Base-by-base conservation (phyloP, 1,140 invertebrate species). In the Papilio glaucus region DNA sequence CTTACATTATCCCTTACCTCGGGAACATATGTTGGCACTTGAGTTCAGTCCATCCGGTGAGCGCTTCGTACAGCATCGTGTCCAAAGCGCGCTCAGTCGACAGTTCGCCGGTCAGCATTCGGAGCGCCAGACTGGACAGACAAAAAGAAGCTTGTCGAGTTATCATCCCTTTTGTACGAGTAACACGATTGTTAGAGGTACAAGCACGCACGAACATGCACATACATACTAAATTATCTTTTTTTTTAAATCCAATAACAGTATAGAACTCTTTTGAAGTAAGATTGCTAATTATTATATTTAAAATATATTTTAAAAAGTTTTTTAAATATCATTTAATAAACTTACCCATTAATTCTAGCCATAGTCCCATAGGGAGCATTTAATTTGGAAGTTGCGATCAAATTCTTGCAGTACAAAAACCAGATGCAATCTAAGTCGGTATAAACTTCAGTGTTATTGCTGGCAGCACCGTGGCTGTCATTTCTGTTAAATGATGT, bases 401-500 rank as follows among this genome's bases (percentile, higher is more conserved):
- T 94, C 37, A 95, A 83, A 87, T 95, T 95, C 63, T 91, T 88
- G 79, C 95, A 95, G 85, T 95, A 95, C 70, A 95, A 79, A 39
- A 94, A 90, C 95, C 95, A 95, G 2, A 95, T 90, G 74, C 95
- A 95, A 76, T 95, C 95, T 74, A 95, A 80, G 45, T 93, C 90
- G 0, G 90, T 91, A 65, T 86, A 90, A 42, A 72, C 33, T 10
- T 39, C 53, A 21, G 33, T 79, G 29, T 41, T 84, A 69, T 82
- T 60, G 60, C 26, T 83, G 78, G 74, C 75, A 82, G 74, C 80
- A 78, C 67, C 74, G 45, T 73, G 69, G 8, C 68, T 83, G 78
- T 80, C 81, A 71, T 76, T 77, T 18, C 75, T 80, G 57, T 72
- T 83, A 76, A 77, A 88, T 37, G 87, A 87, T 45, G 80, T 77